Conservation (phyloP, 2,113 vertebrate species). For the Strix uralensis region DNA sequence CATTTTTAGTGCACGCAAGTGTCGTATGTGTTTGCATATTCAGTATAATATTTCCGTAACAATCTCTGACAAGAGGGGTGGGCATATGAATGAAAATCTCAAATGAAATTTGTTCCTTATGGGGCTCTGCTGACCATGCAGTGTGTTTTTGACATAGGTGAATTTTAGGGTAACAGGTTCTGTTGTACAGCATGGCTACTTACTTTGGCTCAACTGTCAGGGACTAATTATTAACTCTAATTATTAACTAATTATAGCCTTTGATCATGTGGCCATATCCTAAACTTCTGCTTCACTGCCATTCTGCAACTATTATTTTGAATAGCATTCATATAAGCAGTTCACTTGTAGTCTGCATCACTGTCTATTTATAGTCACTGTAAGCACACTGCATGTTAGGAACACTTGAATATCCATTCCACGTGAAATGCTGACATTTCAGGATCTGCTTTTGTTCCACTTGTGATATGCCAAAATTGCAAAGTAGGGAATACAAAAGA, state of each 20-base stretch:
- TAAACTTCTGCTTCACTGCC: background rate
- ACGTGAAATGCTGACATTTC: background rate
- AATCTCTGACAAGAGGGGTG: background rate
- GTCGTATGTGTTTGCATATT: background rate
- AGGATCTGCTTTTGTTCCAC: background rate
- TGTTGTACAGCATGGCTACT: rapidly evolving
- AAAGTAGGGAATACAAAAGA: background rate
- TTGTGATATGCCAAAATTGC: background rate
- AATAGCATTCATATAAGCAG: background rate
- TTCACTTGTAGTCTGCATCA: background rate
- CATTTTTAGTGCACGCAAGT: background rate
- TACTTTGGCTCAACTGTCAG: background rate
- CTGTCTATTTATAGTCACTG: background rate
- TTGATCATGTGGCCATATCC: background rate
- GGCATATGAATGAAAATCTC: background rate
- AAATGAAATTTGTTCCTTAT: background rate
- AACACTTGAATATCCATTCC: background rate
- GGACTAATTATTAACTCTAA: background rate
- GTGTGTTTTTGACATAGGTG: background rate
- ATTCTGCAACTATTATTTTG: background rate
- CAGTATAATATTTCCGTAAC: background rate
- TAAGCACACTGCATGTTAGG: background rate
- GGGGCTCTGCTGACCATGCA: background rate
- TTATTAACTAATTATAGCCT: background rate
- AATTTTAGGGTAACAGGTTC: background rate